These are phyloP conservation scores for Drosophila bocqueti DNA, from an alignment of 1,140 invertebrate species.

Conservation along the genomic window DNA sequence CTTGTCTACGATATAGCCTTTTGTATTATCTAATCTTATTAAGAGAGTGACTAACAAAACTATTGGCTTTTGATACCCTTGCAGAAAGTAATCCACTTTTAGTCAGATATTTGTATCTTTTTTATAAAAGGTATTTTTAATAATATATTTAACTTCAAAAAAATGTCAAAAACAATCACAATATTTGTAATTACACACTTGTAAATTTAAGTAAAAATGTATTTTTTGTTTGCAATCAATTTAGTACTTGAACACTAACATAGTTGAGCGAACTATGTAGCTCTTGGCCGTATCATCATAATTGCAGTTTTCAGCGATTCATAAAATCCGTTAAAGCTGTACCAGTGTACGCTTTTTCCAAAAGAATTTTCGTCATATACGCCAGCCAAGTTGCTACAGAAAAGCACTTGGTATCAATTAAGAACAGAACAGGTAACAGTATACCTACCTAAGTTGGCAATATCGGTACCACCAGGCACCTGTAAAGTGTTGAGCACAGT, in stretches of 20 bases:
- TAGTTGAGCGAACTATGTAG: not conserved
- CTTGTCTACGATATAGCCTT: no score
- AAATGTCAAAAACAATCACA: no score
- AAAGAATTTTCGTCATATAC: not conserved
- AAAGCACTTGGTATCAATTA: not conserved
- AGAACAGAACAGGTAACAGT: no score
- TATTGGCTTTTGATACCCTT: not conserved
- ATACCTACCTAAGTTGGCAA: not conserved
- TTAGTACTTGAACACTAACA: not conserved
- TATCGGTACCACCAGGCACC: not conserved
- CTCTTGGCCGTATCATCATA: slow-evolving; percentile 4
- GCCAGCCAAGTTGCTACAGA: not conserved
- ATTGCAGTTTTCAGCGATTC: not conserved
- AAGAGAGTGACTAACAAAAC: not conserved
- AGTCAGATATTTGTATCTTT: not conserved
- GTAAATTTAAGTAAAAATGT: not conserved
- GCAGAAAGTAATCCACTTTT: not conserved
- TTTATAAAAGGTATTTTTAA: no score
- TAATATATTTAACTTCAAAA: no score
- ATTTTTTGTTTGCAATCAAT: not conserved
- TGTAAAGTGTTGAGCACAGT: not conserved
- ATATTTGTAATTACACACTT: not conserved
- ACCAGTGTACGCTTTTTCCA: not conserved
- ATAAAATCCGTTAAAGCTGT: not conserved
- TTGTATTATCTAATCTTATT: not conserved